Evolutionary conservation across 2,888 invertebrate species (phyloP).

Genomic region (Linnaemya tessellans): DNA sequence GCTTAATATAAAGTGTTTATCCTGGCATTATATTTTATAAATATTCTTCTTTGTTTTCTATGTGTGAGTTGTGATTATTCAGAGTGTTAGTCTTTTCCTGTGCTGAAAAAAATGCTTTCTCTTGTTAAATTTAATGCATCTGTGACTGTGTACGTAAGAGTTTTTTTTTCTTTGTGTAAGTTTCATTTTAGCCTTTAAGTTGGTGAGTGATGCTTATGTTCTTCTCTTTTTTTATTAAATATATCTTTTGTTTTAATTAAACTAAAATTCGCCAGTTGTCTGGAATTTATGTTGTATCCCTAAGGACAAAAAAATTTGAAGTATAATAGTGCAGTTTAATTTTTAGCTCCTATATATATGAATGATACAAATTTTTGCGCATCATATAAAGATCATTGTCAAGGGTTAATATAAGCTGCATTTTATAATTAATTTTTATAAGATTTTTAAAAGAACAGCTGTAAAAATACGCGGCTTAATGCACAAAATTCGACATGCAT

Average conservation of each 20-base stretch:
- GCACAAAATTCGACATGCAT: no score
- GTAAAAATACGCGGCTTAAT: no score
- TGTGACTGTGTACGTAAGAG: not conserved
- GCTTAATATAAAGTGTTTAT: slow-evolving; percentile 53
- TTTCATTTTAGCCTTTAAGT: slow-evolving; percentile 49
- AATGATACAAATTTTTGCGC: not conserved
- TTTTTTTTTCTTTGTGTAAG: slow-evolving; percentile 6
- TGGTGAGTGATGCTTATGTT: slow-evolving; percentile 62
- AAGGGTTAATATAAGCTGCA: no score
- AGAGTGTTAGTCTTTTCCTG: slow-evolving; percentile 66
- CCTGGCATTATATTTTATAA: slow-evolving; percentile 34
- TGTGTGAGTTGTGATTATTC: slow-evolving; percentile 62
- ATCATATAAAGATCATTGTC: not conserved
- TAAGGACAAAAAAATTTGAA: not conserved
- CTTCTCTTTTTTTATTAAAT: slow-evolving; percentile 32
- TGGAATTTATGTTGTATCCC: not conserved
- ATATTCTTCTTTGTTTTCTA: slow-evolving; percentile 33
- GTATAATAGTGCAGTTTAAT: not conserved
- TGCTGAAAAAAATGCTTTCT: not conserved
- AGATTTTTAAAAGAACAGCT: no score
- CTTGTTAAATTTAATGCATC: not conserved
- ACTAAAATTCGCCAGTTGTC: slow-evolving; percentile 22
- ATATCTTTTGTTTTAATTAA: slow-evolving; percentile 50
- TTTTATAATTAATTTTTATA: no score
- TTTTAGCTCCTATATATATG: not conserved